Evolutionary conservation across 2,797 vertebrate species (phyloP).

Genomic region (Xerus rutilus): DNA sequence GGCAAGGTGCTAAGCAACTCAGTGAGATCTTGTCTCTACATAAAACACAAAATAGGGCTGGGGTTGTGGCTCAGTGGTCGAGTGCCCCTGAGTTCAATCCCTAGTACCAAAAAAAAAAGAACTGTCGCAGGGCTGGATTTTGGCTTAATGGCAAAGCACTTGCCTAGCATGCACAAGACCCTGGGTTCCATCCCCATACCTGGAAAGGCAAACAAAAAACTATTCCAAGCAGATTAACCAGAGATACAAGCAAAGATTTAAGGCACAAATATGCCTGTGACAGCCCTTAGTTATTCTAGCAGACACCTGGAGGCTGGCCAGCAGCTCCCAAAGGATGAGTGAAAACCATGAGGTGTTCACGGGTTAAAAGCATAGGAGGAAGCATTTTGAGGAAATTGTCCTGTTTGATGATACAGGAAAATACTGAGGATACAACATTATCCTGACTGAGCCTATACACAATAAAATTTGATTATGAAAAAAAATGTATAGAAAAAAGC

Average conservation of each 20-base stretch:
- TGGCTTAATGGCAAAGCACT: background rate
- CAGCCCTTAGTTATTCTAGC: background rate
- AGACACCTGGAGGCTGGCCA: conserved; percentile 10
- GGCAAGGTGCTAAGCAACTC: too few species aligned
- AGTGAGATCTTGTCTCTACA: too few species aligned
- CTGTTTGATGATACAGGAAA: conserved; percentile 54
- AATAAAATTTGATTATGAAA: background rate
- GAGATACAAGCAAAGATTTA: conserved; percentile 1
- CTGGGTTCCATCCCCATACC: background rate
- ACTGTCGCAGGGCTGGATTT: background rate
- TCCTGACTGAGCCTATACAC: conserved; percentile 37
- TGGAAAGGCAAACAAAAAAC: background rate
- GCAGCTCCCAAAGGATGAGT: background rate
- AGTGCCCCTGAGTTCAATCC: too few species aligned
- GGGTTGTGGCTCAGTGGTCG: too few species aligned
- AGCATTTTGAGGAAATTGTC: conserved; percentile 59
- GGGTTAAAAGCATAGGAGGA: background rate
- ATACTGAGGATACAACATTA: conserved; percentile 44
- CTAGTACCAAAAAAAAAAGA: too few species aligned
- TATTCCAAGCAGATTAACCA: conserved; percentile 36
- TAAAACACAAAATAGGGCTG: too few species aligned
- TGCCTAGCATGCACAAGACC: too few species aligned
- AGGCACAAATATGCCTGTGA: background rate
- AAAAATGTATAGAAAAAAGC: conserved; percentile 72
- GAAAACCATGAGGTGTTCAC: background rate